A percentile compares a stretch with the other conserved stretches of the same genome.
These are phyloP conservation scores for Brachyptera risi DNA, from an alignment of 2,888 invertebrate genomes.

Conservation along the genomic window DNA sequence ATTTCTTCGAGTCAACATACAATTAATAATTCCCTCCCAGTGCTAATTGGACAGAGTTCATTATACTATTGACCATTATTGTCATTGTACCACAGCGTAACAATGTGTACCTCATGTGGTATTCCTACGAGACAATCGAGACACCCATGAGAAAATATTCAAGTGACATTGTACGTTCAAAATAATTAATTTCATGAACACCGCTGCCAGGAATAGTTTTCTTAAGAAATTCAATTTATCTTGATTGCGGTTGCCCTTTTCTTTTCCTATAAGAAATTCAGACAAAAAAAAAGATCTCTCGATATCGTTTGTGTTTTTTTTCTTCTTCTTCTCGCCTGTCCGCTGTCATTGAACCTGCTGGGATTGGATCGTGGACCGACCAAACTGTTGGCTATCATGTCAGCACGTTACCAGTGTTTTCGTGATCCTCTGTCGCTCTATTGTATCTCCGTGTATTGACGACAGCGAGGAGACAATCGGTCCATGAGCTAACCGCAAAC, in stretches of 20 bases:
- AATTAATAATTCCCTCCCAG: not conserved
- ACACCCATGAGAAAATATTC: not conserved
- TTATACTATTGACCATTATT: slow-evolving; percentile 2
- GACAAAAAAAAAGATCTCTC: not conserved
- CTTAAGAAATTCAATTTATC: slow-evolving; percentile 22
- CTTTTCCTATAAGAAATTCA: not conserved
- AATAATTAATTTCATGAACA: slow-evolving; percentile 14
- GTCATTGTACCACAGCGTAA: too few relatives aligned
- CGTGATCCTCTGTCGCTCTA: not conserved
- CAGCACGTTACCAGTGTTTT: slow-evolving; percentile 3
- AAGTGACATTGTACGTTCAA: slow-evolving; percentile 7
- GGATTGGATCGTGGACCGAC: not conserved
- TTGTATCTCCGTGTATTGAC: not conserved
- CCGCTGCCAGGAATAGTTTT: slow-evolving; percentile 10
- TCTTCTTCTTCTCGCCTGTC: too few relatives aligned
- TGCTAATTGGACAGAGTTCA: slow-evolving; percentile 11
- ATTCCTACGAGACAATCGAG: too few relatives aligned
- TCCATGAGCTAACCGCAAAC: slow-evolving; percentile 3
- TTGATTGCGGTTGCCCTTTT: slow-evolving; percentile 16
- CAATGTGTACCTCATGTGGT: not conserved
- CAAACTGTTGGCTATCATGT: not conserved
- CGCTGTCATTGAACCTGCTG: slow-evolving; percentile 18
- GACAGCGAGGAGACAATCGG: too few relatives aligned
- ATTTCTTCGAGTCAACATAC: too few relatives aligned
- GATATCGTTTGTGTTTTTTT: not conserved